Conservation (phyloP, 1,140 invertebrate genomes). For the Leguminivora glycinivorella region DNA sequence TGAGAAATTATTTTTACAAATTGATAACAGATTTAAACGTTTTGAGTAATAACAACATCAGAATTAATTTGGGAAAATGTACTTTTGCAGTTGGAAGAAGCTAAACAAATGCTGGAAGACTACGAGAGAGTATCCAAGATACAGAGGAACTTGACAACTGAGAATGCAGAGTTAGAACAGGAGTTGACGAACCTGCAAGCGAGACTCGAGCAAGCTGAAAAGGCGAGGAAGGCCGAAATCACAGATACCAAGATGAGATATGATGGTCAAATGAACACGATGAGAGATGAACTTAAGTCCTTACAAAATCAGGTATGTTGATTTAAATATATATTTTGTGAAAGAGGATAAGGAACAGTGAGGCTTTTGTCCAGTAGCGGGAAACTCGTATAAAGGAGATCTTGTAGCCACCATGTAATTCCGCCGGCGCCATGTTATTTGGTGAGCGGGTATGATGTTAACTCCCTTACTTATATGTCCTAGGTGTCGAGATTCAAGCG, state of each 20-base stretch:
- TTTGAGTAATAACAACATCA: no score
- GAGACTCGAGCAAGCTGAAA: constrained; percentile 87
- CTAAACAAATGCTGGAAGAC: constrained; percentile 89
- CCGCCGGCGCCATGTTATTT: not conserved
- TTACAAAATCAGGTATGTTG: constrained; percentile 86
- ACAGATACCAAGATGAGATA: constrained; percentile 92
- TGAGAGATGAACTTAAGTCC: constrained; percentile 91
- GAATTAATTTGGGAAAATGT: not conserved
- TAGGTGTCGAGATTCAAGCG: constrained; percentile 87
- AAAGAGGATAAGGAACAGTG: no score
- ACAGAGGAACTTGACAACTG: constrained; percentile 87
- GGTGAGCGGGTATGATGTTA: not conserved
- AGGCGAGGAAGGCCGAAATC: constrained; percentile 90
- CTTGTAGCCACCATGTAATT: not conserved
- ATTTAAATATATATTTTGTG: not conserved
- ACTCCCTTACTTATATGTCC: not conserved
- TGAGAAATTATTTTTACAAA: no score
- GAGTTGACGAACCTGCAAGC: constrained; percentile 86
- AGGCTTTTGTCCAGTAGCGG: no score
- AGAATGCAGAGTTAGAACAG: constrained; percentile 85
- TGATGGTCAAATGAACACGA: constrained; percentile 90
- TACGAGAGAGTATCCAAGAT: constrained; percentile 91
- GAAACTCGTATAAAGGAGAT: not conserved
- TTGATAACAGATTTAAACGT: no score
- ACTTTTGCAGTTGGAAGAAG: constrained; percentile 85